Evolutionary conservation across 2,888 invertebrate genomes (phyloP).

Genomic region (Hymenopus coronatus): DNA sequence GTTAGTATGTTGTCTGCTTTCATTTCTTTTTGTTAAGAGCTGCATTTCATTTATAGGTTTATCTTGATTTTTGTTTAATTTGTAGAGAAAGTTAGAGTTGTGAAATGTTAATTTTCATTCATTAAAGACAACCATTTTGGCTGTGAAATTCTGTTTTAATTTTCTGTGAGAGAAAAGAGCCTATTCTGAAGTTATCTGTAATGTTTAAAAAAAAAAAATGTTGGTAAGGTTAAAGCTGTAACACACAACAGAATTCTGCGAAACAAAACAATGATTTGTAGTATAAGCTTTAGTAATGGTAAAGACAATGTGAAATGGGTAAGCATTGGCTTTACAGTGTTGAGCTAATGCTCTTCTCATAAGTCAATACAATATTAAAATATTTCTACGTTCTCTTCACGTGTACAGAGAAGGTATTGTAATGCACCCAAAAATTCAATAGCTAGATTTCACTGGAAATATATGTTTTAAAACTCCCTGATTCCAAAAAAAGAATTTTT

Average conservation of each 20-base stretch:
- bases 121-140: neutral
- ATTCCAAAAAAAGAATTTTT: no score
- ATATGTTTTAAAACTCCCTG: no score
- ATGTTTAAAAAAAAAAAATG: neutral
- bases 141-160: neutral
- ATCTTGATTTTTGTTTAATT: neutral
- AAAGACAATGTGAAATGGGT: neutral
- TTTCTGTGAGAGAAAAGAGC: neutral
- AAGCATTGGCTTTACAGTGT: neutral
- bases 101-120: neutral
- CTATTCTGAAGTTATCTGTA: no score
- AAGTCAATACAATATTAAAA: no score
- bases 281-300: neutral
- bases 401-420: no score
- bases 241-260: neutral
- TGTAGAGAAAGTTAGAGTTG: neutral
- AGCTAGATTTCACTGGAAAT: no score
- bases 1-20: no score
- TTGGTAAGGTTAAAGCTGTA: neutral
- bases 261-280: neutral
- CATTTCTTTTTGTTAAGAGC: neutral
- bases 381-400: no score
- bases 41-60: neutral
- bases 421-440: no score
- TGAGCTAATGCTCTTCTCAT: no score